Base-by-base conservation (phyloP, 1,140 invertebrate genomes). In the Ladona fulva region DNA sequence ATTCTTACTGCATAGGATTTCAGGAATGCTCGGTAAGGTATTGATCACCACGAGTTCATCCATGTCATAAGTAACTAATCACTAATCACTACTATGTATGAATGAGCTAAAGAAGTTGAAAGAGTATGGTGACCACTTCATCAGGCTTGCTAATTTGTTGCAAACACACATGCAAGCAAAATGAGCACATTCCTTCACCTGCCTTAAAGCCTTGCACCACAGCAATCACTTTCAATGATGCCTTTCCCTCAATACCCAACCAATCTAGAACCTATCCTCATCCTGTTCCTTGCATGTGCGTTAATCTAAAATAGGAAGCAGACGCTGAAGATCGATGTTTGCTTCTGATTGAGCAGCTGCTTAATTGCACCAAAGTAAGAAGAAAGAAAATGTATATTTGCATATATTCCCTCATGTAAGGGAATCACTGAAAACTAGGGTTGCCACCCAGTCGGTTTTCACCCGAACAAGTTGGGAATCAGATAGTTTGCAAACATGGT, bases 141-240 rank as follows among this genome's bases (percentile, higher is more conserved):
- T 19, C 52, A 66, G 52, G 52, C 52, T 66, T 66, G 52, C 52
- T 66, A 66, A 66, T 66, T 66, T 66, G 52, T 66, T 66, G 52
- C 52, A 66, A 66, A 66, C 52, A 66, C 52, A 66, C 52, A 66
- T 66, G 52, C 52, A 66, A 66, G 52, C 52, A 66, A 66, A 66
- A 66, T 66, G 52, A 66, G 52, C 52, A 66, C 52, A 66, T 66
- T 66, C 52, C 52, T 22, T 66, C 52, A 66, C 52, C 52, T 66
- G 52, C 52, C 52, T 66, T 22, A 6, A 19, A 66, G 52, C 52
- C 52, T 66, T 66, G 52, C 52, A 66, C 52, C 52, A 66, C 14
- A 66, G 52, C n/a, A 66, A 66, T 66, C 52, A 66, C 52, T 66
- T 1, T 19, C 52, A 66, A 19, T 6, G 52, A 22, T 19, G 52